Base-by-base conservation (phyloP, 2,888 invertebrate species). In the Lasiommata megera region DNA sequence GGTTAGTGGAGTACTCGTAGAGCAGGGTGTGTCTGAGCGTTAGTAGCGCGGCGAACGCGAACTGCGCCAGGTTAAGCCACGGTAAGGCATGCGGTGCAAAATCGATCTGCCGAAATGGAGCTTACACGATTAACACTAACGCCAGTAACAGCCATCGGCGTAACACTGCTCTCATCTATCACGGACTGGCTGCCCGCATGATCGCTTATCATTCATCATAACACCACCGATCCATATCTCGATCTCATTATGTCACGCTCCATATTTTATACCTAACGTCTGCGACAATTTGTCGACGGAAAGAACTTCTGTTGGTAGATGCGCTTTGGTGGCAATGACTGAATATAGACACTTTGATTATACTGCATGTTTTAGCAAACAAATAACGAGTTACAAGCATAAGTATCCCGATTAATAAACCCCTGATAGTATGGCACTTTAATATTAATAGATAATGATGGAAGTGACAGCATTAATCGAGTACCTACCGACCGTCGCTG, bases 41-140 rank as follows among this genome's bases (percentile, higher is more conserved):
- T 73, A 67, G 52, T 67, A 23, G 23, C 23, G 23, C 66, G 65
- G 54, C 51, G 60, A 63, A 66, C 71, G 74, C 68, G 72, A 69
- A 70, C 73, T 71, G 72, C 63, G 65, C 67, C 57, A 54, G 60
- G 52, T 60, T 72, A 70, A 68, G 72, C 67, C 73, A 66, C 72
- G 72, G 77, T 69, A 70, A 74, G 75, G 79, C 81, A 80, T 77
- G 89, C 85, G 91, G 91, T 91, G 91, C 91, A 91, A 91, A 90
- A 91, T 91, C 91, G 91, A 91, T 91, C 85, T 80, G 84, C 82
- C 75, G 74, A 84, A 80, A 81, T 81, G 83, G 82, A 83, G 88
- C 88, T 89, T 87, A 89, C 88, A 88, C 82, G 77, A 87, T 87
- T 89, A 90, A 88, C 89, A 86, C 88, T 90, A 90, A 88, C 88